A percentile compares a stretch with the other conserved stretches of the same genome.
phyloP scores from a whole-genome alignment of 1,140 invertebrate genomes.

The Mercenaria mercenaria region DNA sequence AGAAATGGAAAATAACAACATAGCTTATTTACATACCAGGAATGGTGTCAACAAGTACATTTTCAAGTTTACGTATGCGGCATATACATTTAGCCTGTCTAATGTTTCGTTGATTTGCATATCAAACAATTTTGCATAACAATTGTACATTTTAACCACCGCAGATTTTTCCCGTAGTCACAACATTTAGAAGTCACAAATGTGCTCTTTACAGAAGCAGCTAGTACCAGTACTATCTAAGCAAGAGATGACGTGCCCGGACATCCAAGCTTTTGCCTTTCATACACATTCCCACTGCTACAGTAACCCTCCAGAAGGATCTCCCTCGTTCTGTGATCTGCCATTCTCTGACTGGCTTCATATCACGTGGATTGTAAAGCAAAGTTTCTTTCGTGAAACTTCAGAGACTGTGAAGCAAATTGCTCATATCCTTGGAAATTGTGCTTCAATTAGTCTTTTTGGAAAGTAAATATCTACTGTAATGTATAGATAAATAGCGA shows the following conservation, averaged over 20 bases:
- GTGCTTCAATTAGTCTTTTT: neutral
- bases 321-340: conserved; percentile 38
- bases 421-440: neutral
- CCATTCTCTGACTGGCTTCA: conserved; percentile 16
- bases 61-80: too few species aligned
- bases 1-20: too few species aligned
- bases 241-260: neutral
- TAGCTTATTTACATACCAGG: too few species aligned
- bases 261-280: conserved; percentile 16
- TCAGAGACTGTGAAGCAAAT: neutral
- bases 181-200: too few species aligned
- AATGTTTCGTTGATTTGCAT: too few species aligned
- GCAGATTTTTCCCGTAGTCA: too few species aligned
- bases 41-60: too few species aligned
- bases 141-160: too few species aligned
- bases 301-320: neutral
- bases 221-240: neutral
- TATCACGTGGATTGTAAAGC: conserved; percentile 43
- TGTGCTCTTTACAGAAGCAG: conserved; percentile 31
- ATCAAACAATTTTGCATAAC: too few species aligned
- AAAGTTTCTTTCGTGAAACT: conserved; percentile 2
- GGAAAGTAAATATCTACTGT: too few species aligned
- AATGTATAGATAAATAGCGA: too few species aligned
- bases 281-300: conserved; percentile 27
- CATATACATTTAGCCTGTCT: too few species aligned